Conservation (phyloP, 2,113 vertebrate genomes). For the Coryphaenoides rupestris region DNA sequence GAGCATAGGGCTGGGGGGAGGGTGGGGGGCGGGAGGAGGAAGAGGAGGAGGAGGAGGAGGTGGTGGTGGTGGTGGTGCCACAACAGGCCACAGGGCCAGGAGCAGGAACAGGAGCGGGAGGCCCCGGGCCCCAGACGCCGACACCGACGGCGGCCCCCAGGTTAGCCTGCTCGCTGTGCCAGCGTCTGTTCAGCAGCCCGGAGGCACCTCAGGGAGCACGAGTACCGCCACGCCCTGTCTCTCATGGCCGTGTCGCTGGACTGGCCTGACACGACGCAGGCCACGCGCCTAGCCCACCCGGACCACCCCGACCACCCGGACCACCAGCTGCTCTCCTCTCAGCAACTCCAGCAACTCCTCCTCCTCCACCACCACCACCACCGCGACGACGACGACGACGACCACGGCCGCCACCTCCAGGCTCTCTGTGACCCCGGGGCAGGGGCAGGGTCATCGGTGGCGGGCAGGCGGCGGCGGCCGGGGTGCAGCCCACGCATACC, state of each 20-base stretch:
- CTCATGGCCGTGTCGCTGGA: slow-evolving; percentile 69
- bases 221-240: slow-evolving; percentile 68
- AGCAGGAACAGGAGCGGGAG: slow-evolving; percentile 44
- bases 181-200: slow-evolving; percentile 72
- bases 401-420: slow-evolving; percentile 35
- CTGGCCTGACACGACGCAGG: slow-evolving; percentile 37
- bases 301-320: slow-evolving; percentile 21
- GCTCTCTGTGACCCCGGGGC: slow-evolving; percentile 38
- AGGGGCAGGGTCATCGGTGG: no score
- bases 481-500: slow-evolving; percentile 20
- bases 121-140: slow-evolving; percentile 44
- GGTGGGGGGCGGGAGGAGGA: slow-evolving; percentile 2
- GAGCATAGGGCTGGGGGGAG: slow-evolving; percentile 45
- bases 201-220: slow-evolving; percentile 75
- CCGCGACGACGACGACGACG: slow-evolving; percentile 42
- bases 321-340: slow-evolving; percentile 28
- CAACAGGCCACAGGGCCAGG: slow-evolving; percentile 35
- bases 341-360: slow-evolving; percentile 28
- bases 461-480: no score
- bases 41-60: no score
- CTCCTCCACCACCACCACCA: slow-evolving; percentile 1
- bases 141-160: slow-evolving; percentile 60
- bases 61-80: no score
- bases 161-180: slow-evolving; percentile 76
- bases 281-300: neutral